phyloP scores from a whole-genome alignment of 2,888 invertebrate genomes.

The Pterostichus madidus region DNA sequence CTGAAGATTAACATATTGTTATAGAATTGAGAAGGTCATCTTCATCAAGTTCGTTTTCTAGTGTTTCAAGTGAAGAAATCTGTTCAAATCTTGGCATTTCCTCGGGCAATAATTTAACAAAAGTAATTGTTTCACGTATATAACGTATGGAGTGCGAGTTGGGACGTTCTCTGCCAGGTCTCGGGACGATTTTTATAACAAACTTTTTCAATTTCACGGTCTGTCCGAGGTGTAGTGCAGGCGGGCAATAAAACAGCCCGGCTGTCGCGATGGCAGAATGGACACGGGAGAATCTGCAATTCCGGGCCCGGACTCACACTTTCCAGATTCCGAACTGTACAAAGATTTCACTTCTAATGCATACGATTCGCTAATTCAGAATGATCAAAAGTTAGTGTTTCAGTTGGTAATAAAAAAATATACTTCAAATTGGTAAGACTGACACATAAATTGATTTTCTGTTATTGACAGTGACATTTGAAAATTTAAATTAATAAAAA shows the following conservation, averaged over 20 bases:
- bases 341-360: neutral
- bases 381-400: too few relatives aligned
- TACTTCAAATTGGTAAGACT: too few relatives aligned
- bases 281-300: constrained; percentile 74
- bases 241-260: constrained; percentile 28
- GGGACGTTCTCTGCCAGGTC: neutral
- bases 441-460: too few relatives aligned
- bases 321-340: constrained; percentile 33
- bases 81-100: neutral
- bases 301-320: constrained; percentile 70
- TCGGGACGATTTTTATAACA: constrained; percentile 51
- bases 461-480: too few relatives aligned
- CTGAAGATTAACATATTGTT: too few relatives aligned
- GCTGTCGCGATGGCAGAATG: neutral
- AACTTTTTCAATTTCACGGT: constrained; percentile 55
- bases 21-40: too few relatives aligned
- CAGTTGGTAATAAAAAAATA: too few relatives aligned
- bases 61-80: too few relatives aligned
- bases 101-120: constrained; percentile 39
- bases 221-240: constrained; percentile 34
- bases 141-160: constrained; percentile 43
- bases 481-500: too few relatives aligned
- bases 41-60: too few relatives aligned
- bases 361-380: too few relatives aligned
- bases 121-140: constrained; percentile 52